Evolutionary conservation across 2,797 vertebrate species (phyloP).

Genomic region (Loriculus beryllinus): DNA sequence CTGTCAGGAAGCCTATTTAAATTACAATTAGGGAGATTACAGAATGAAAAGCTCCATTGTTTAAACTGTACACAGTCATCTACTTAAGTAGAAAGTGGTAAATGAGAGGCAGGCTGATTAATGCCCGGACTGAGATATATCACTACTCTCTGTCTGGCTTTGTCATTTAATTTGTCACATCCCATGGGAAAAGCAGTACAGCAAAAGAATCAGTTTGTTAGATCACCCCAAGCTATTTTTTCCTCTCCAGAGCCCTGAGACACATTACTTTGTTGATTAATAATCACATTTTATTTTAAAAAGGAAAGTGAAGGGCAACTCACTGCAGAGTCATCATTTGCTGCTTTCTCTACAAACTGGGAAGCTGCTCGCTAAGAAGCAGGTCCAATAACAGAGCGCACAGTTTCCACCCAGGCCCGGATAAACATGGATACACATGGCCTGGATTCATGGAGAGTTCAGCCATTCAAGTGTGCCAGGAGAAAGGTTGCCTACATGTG

Average conservation of each 20-base stretch:
- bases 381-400: not conserved
- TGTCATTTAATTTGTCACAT: conserved; percentile 38
- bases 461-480: not conserved
- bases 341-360: not conserved
- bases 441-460: not conserved
- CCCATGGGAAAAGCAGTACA: conserved; percentile 11
- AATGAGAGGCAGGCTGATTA: conserved; percentile 64
- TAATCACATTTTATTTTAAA: conserved; percentile 46
- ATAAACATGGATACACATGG: not conserved
- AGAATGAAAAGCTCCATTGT: conserved; percentile 63
- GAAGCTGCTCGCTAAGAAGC: not conserved
- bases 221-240: conserved; percentile 33
- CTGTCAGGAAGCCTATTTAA: conserved; percentile 67
- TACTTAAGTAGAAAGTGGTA: conserved; percentile 65
- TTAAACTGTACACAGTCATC: conserved; percentile 50
- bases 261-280: conserved; percentile 42
- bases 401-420: not conserved
- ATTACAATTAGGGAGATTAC: conserved; percentile 51
- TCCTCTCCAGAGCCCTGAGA: not conserved
- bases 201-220: conserved; percentile 25
- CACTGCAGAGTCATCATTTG: not conserved
- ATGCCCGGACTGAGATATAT: not conserved
- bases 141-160: conserved; percentile 15
- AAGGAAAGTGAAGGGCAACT: conserved; percentile 20
- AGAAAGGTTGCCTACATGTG: not conserved